phyloP scores from a whole-genome alignment of 2,113 vertebrate genomes.

The Hydrochoerus hydrochaeris region DNA sequence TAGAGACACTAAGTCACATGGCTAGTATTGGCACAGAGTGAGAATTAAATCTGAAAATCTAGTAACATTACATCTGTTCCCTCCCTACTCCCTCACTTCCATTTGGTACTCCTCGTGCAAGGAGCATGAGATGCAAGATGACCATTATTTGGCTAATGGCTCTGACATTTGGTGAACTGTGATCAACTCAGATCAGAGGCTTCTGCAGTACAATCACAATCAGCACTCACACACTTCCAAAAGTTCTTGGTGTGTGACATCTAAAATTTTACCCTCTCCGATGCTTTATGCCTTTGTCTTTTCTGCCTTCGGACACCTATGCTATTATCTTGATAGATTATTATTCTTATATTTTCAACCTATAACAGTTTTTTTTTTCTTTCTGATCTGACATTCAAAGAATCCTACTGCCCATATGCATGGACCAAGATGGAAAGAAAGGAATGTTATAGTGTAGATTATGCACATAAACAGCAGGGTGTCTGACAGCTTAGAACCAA shows the following conservation, averaged over 20 bases:
- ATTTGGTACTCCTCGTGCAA: background rate
- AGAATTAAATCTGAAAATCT: background rate
- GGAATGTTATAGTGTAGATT: background rate
- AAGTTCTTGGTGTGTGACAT: conserved; percentile 11
- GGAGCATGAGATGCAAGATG: background rate
- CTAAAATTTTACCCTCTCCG: background rate
- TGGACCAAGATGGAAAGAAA: conserved; percentile 40
- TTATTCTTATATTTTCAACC: background rate
- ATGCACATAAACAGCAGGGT: background rate
- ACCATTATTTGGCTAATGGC: background rate
- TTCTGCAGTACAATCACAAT: background rate
- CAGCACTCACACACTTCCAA: background rate
- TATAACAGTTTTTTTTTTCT: background rate
- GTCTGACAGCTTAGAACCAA: conserved; percentile 48
- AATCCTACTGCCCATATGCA: background rate
- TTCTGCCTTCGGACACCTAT: background rate
- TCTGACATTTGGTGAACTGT: conserved; percentile 27
- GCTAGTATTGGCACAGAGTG: background rate
- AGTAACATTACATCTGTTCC: background rate
- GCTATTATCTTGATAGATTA: background rate
- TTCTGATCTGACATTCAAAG: conserved; percentile 61
- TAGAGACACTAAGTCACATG: background rate
- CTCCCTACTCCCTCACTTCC: background rate
- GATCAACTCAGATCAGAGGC: accelerated
- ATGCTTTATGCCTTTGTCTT: conserved; percentile 21